phyloP scores from a whole-genome alignment of 2,797 vertebrate species.

The Phaenicophaeus curvirostris region DNA sequence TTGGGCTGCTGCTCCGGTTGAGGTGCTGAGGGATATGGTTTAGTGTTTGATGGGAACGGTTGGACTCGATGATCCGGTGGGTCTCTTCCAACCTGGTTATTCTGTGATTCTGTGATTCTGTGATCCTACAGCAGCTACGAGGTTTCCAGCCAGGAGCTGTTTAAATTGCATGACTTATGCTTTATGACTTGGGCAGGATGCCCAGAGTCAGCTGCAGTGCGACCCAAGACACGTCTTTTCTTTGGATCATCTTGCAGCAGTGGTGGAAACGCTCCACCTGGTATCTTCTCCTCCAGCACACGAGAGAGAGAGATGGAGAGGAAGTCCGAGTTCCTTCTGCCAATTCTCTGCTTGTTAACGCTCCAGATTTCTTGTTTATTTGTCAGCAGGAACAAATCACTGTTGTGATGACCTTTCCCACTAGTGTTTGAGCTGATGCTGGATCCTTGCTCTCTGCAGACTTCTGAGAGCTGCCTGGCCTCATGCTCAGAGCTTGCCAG shows the following conservation, averaged over 20 bases:
- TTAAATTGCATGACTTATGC: background rate
- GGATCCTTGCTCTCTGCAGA: background rate
- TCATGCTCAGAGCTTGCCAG: background rate
- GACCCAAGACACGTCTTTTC: background rate
- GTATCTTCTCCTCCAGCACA: background rate
- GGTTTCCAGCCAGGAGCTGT: background rate
- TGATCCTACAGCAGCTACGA: background rate
- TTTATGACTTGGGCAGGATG: background rate
- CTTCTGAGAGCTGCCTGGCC: background rate
- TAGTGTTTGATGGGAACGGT: too few species aligned
- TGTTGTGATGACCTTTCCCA: background rate
- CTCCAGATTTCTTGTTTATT: slow-evolving; percentile 6
- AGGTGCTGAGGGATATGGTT: too few species aligned
- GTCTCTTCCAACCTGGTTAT: too few species aligned
- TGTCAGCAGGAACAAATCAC: background rate
- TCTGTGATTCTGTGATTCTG: too few species aligned
- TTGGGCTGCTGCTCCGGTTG: rapidly evolving
- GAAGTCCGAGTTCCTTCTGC: background rate
- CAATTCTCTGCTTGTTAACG: background rate
- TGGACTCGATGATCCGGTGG: too few species aligned
- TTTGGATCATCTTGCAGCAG: background rate
- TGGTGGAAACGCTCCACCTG: background rate
- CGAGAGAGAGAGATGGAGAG: background rate
- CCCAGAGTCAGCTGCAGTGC: background rate
- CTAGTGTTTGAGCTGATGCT: background rate